Base-by-base conservation (phyloP, 2,113 vertebrate species). In the Corythoichthys intestinalis region DNA sequence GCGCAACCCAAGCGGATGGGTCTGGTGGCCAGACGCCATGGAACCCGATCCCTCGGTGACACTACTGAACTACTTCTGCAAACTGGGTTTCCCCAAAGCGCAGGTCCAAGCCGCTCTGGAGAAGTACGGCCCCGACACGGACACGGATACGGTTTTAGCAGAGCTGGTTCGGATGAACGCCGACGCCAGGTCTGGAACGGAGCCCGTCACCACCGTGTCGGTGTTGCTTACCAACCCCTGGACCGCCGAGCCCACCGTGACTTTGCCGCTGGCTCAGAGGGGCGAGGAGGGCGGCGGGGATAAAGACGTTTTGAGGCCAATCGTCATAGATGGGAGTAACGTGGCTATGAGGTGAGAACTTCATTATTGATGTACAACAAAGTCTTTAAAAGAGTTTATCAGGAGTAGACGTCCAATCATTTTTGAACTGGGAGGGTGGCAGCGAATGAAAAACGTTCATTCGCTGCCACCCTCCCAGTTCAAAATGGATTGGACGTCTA, bases 291-390 rank as follows among this genome's bases (percentile, higher is more conserved):
- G 44, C 44, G 2, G 34, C 0, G 79, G 78, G 12, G 92, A 93
- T 1, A 72, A 85, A 38, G 88, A 90, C 0, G 91, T 90, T 49
- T 85, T 98, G 76, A 93, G 93, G 66, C 93, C 94, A 0, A 73
- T 98, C 12, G 96, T 98, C 9, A 96, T 98, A 7, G 96, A 98
- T 0, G 96, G 96, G 8, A 98, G 96, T 91, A 98, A 98, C 1
- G 94, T 98, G 82, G 96, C 96, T 66, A 97, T 98, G 96, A 98
- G 96, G 96, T 98, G 85, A 0, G 87, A 35, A 59, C 14, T 4
- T 3, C n/a, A 15, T 66, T 39, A 17, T 41, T 66, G 35, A n/a
- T 48, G 44, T 1, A 46, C 11, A n/a, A n/a, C n/a, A n/a, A n/a
- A n/a, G n/a, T n/a, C n/a, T n/a, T n/a, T n/a, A n/a, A n/a, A n/a